phyloP scores from a whole-genome alignment of 2,888 invertebrate genomes.

The Rotaria sp. region DNA sequence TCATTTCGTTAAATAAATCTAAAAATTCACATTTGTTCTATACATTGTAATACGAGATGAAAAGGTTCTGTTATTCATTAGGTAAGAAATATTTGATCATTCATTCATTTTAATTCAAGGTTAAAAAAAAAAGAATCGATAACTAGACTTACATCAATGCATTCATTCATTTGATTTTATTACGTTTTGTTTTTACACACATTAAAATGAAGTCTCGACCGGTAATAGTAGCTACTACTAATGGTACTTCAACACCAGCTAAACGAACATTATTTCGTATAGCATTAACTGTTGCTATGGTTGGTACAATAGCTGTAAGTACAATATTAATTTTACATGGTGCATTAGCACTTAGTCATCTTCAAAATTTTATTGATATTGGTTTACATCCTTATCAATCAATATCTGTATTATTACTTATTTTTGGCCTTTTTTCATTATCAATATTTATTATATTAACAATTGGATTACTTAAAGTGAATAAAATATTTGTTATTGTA shows the following conservation, averaged over 20 bases:
- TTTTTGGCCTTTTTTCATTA: background rate
- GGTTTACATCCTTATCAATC: background rate
- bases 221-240: background rate
- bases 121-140: background rate
- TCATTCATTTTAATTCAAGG: background rate
- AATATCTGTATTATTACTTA: background rate
- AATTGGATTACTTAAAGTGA: background rate
- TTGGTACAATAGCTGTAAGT: background rate
- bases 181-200: background rate
- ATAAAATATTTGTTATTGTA: background rate
- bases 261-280: background rate
- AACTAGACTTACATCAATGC: background rate
- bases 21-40: background rate
- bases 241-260: background rate
- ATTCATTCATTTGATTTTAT: background rate
- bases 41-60: background rate
- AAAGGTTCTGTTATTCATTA: background rate
- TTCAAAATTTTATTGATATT: constrained; percentile 3
- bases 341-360: background rate
- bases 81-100: background rate
- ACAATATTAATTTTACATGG: background rate
- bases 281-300: background rate
- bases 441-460: background rate
- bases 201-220: background rate
- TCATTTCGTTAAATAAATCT: background rate